Conservation (phyloP, 2,113 vertebrate genomes). For the Callionymus lyra region DNA sequence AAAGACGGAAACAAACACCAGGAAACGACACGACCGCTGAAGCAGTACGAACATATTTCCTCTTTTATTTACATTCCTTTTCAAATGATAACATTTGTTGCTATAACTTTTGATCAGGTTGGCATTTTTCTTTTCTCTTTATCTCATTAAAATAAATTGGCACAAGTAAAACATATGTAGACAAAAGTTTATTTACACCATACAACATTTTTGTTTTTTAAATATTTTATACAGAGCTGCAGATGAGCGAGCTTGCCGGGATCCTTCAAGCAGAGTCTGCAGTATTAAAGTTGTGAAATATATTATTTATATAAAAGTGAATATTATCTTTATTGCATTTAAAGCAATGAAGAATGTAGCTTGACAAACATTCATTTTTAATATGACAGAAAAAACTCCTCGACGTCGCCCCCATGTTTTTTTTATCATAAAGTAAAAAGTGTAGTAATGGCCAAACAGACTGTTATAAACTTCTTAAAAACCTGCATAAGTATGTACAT, state of each 20-base stretch:
- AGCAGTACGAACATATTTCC: slow-evolving; percentile 80
- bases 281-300: slow-evolving; percentile 99
- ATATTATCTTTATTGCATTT: slow-evolving; percentile 99
- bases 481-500: slow-evolving; percentile 99
- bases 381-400: slow-evolving; percentile 91
- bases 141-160: slow-evolving; percentile 89
- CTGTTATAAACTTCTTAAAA: slow-evolving; percentile 99
- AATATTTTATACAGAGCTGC: slow-evolving; percentile 99
- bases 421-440: slow-evolving; percentile 99
- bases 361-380: slow-evolving; percentile 99
- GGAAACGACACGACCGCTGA: slow-evolving; percentile 71
- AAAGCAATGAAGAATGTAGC: slow-evolving; percentile 99
- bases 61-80: slow-evolving; percentile 83
- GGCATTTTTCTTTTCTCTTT: slow-evolving; percentile 61
- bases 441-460: slow-evolving; percentile 99
- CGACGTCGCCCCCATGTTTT: slow-evolving; percentile 77
- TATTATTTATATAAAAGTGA: slow-evolving; percentile 99
- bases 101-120: slow-evolving; percentile 71
- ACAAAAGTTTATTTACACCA: slow-evolving; percentile 99
- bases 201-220: slow-evolving; percentile 88
- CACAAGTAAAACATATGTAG: slow-evolving; percentile 99
- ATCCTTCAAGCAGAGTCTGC: slow-evolving; percentile 98
- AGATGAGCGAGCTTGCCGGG: slow-evolving; percentile 94
- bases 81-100: slow-evolving; percentile 78
- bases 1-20: slow-evolving; percentile 41